Evolutionary conservation across 2,888 invertebrate genomes (phyloP).

Genomic region (Pyralis farinalis): DNA sequence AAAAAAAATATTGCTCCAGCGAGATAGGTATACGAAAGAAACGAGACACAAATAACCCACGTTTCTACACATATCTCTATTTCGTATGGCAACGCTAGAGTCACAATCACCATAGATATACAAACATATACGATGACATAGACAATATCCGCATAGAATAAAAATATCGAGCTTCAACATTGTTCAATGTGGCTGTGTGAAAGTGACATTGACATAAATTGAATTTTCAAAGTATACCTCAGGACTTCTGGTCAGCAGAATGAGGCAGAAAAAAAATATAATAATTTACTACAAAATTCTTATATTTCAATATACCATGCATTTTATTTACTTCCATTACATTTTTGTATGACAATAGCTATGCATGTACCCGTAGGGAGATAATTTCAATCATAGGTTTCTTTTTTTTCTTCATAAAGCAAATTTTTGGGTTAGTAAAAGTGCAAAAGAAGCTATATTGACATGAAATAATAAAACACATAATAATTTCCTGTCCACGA

Average conservation of each 20-base stretch:
- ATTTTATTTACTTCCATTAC: constrained; percentile 11
- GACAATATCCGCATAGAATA: constrained; percentile 40
- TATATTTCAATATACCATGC: constrained; percentile 20
- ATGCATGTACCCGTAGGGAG: constrained; percentile 1
- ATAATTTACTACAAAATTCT: constrained; percentile 10
- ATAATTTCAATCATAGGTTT: not conserved
- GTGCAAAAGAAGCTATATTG: constrained; percentile 47
- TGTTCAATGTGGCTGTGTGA: constrained; percentile 16
- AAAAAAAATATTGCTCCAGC: constrained; percentile 16
- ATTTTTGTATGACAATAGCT: not conserved
- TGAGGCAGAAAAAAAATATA: constrained; percentile 21
- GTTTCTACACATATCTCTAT: constrained; percentile 6
- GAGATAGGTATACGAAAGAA: constrained; percentile 9
- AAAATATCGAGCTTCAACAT: constrained; percentile 17
- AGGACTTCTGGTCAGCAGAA: constrained; percentile 45
- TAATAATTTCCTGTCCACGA: constrained; percentile 67
- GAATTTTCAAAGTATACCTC: constrained; percentile 15
- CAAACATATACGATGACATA: constrained; percentile 47
- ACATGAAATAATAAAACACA: constrained; percentile 27
- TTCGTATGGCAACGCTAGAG: constrained; percentile 6
- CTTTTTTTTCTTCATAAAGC: constrained; percentile 13
- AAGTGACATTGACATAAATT: constrained; percentile 7
- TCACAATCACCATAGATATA: constrained; percentile 55
- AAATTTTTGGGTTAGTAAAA: constrained; percentile 57
- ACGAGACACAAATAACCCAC: constrained; percentile 12